phyloP scores from a whole-genome alignment of 2,113 vertebrate species.

The Pituophis catenifer region DNA sequence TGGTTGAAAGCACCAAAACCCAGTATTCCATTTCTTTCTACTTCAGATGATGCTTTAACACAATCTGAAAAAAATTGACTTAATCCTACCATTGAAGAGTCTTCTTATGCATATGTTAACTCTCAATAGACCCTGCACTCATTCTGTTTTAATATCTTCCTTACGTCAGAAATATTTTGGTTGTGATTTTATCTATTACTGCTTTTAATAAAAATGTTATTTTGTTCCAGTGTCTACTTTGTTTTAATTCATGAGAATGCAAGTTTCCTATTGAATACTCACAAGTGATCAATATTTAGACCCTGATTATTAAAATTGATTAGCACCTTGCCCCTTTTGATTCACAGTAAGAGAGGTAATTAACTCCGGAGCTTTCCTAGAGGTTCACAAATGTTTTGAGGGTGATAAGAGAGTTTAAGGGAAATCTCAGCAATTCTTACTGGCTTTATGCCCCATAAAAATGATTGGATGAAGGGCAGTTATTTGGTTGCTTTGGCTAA shows the following conservation, averaged over 20 bases:
- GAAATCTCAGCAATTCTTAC: background rate
- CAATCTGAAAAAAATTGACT: background rate
- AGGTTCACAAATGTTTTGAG: background rate
- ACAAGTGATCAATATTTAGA: background rate
- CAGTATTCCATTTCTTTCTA: background rate
- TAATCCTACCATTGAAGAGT: background rate
- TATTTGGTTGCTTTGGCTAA: background rate
- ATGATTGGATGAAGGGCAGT: background rate
- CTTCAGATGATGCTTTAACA: background rate
- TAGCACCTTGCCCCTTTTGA: background rate
- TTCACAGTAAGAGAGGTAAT: background rate
- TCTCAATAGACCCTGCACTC: background rate
- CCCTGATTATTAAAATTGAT: background rate
- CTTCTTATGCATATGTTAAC: background rate
- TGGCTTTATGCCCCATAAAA: background rate
- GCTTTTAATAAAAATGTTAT: background rate
- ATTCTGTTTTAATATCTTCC: background rate
- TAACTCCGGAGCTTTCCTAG: background rate
- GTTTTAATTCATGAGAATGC: background rate
- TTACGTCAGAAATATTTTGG: background rate
- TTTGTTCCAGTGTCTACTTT: background rate
- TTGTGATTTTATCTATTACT: background rate
- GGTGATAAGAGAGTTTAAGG: background rate
- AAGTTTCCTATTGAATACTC: background rate
- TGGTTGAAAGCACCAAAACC: too few species aligned